Evolutionary conservation across 2,113 vertebrate species (phyloP), one percentile per base, ranked within the genome.

Genomic region (Probosciger aterrimus): DNA sequence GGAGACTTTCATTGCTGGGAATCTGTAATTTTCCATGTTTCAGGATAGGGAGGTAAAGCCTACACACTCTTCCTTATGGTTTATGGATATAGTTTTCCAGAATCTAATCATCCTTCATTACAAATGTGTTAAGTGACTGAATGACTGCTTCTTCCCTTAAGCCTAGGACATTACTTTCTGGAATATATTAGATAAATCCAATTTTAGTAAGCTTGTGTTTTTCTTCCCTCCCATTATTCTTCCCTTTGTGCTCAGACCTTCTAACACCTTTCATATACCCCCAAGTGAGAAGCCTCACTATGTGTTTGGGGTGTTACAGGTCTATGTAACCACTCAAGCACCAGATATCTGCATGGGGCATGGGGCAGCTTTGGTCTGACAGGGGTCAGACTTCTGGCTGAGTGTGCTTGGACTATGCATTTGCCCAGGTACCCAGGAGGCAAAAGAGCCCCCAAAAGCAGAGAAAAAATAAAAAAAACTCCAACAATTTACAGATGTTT

Each of bases 261-360:
- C 25, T 70, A 60, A 60, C 5, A 30, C 22, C 8, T 19, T 73
- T 16, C 7, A n/a, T 59, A 5, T 49, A 52, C 20, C 46, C 7
- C 14, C 35, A 41, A 0, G 2, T 44, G 60, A 82, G 62, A 64
- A 11, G n/a, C 20, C 33, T 79, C 1, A 0, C 53, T 43, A 11
- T 14, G 10, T 0, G 0, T 11, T 28, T 53, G 27, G 28, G 9
- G 3, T 46, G 16, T 47, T 69, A 19, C 0, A 2, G 44, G 22
- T 62, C 33, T 14, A 2, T 10, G 30, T 62, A 86, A 50, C 18
- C 31, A 30, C 14, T 35, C 43, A 35, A 39, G 31, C 22, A 44
- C 18, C 47, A 49, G 11, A 2, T 33, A 59, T 5, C 18, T 9
- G 2, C 39, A 20, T 1, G 5, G 9, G 14, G 22, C 3, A 0